Conservation (phyloP, 2,113 vertebrate genomes). For the Prunella fulvescens region DNA sequence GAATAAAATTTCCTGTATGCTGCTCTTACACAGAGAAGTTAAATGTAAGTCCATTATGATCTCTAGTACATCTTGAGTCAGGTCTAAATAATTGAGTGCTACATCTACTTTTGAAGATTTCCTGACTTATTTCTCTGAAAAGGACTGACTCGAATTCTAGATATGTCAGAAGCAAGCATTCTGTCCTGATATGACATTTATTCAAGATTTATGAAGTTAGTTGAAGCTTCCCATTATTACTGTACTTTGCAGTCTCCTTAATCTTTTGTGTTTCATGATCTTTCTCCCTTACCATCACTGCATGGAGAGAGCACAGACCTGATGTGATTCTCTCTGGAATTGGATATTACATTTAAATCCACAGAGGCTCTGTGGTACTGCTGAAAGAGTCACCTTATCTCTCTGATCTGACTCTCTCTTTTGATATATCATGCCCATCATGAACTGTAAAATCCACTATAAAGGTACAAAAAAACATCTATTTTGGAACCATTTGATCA, state of each 20-base stretch:
- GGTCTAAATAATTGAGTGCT: neutral
- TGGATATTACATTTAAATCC: neutral
- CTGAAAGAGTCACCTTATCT: neutral
- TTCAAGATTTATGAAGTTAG: neutral
- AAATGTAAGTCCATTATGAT: neutral
- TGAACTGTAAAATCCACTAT: neutral
- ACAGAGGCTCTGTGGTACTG: neutral
- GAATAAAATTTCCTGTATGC: neutral
- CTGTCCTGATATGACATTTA: neutral
- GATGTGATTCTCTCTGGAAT: neutral
- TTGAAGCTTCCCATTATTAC: neutral
- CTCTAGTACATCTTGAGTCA: neutral
- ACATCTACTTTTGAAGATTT: neutral
- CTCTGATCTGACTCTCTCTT: neutral
- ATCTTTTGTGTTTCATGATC: neutral
- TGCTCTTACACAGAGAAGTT: neutral
- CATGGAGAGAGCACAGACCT: neutral
- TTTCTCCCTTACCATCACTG: neutral
- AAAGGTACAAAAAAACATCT: neutral
- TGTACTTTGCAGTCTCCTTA: neutral
- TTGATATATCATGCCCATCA: neutral
- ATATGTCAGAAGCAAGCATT: neutral
- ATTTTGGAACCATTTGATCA: neutral
- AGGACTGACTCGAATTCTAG: neutral
- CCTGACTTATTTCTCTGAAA: neutral